Conservation (phyloP, 53 echinoderm and acorn worm species). For the Stichopus horrens region DNA sequence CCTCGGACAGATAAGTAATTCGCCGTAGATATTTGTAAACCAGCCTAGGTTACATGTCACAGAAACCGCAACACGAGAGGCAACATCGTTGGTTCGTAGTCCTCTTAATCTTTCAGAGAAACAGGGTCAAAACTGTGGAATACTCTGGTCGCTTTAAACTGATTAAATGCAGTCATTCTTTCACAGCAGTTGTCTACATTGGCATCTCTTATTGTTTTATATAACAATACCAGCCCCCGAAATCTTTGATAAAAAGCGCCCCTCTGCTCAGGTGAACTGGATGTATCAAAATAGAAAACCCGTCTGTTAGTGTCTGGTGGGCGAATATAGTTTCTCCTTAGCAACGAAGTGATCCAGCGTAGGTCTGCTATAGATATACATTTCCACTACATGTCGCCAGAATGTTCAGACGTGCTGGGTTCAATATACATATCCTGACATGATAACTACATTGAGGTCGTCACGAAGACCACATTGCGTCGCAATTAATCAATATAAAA, state of each 20-base stretch:
- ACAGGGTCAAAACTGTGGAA: not conserved
- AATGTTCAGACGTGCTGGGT: too few species aligned
- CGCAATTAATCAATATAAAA: too few species aligned
- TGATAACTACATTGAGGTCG: too few species aligned
- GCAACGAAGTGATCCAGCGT: not conserved
- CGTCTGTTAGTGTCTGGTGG: not conserved
- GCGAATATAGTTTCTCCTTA: not conserved
- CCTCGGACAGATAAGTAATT: too few species aligned
- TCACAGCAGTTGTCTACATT: not conserved
- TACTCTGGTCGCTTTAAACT: not conserved
- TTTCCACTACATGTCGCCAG: too few species aligned
- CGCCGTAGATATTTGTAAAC: too few species aligned
- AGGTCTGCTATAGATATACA: too few species aligned
- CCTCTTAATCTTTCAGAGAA: not conserved
- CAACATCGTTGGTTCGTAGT: not conserved
- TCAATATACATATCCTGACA: too few species aligned
- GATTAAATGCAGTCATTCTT: not conserved
- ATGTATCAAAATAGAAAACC: not conserved
- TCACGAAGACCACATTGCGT: too few species aligned
- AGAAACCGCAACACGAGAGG: not conserved
- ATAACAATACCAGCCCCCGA: not conserved
- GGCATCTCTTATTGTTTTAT: not conserved
- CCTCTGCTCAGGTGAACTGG: not conserved
- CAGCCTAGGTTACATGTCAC: too few species aligned
- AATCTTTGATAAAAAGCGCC: not conserved